Percentiles rank a stretch among this genome's conserved stretches.
phyloP scores from a whole-genome alignment of 2,797 vertebrate species.

The Scyliorhinus canicula region DNA sequence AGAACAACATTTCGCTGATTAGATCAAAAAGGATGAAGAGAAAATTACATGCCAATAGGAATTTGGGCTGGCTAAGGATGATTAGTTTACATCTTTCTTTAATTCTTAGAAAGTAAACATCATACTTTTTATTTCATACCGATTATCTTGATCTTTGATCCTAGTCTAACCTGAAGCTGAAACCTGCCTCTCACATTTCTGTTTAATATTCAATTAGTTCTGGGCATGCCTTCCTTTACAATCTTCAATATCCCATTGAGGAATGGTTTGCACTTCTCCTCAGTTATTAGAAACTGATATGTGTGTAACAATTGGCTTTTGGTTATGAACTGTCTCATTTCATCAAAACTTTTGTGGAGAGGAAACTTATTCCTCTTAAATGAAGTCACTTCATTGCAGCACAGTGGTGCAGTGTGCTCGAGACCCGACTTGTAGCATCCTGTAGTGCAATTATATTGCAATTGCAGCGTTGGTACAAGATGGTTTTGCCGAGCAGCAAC shows the following conservation, averaged over 20 bases:
- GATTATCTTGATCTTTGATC: background rate
- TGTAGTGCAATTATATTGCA: no score
- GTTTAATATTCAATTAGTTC: background rate
- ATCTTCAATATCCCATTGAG: background rate
- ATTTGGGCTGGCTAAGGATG: background rate
- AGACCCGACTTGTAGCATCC: no score
- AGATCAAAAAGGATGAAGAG: background rate
- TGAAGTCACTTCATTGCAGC: background rate
- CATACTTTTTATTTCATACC: background rate
- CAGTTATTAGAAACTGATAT: background rate
- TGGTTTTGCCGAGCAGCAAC: no score
- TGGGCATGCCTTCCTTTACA: background rate
- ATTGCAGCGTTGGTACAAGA: no score
- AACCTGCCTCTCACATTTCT: background rate
- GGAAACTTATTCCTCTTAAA: background rate
- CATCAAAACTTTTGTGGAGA: background rate
- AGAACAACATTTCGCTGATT: slow-evolving; percentile 17
- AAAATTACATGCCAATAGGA: background rate
- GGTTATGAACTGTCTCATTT: background rate
- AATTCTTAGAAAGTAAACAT: background rate
- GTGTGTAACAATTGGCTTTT: background rate
- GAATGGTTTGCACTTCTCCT: background rate
- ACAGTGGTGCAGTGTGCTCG: no score
- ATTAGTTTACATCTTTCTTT: background rate
- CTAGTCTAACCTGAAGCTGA: background rate